Percentiles rank a stretch among this genome's conserved stretches.
phyloP scores from a whole-genome alignment of 37 sponge, comb jelly and placozoan genomes.

The Spongilla lacustris region DNA sequence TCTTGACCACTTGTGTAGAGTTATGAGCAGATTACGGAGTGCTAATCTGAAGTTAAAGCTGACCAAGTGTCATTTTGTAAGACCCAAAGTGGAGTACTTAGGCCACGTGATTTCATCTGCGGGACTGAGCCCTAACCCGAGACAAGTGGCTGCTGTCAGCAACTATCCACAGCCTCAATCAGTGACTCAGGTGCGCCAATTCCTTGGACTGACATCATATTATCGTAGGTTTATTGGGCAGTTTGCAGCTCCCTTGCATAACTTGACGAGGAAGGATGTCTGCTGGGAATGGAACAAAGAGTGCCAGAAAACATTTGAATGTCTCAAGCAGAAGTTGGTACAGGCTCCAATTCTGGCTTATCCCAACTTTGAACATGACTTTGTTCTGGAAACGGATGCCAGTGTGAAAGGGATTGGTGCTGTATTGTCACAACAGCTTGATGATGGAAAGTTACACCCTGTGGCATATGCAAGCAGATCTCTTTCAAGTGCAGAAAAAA shows the following conservation, averaged over 20 bases:
- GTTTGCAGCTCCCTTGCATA: conserved; percentile 26
- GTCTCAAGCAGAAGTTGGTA: conserved; percentile 18
- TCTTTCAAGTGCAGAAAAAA: conserved; percentile 43
- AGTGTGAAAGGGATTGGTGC: conserved; percentile 51
- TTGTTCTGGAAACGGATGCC: conserved; percentile 65
- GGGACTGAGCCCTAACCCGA: neutral
- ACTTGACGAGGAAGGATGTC: conserved; percentile 11
- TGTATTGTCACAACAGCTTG: conserved; percentile 38
- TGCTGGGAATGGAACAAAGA: conserved; percentile 19
- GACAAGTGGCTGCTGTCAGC: neutral
- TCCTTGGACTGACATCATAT: conserved; percentile 34
- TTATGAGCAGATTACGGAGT: conserved; percentile 4
- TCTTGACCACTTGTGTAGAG: conserved; percentile 13
- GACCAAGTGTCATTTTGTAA: conserved; percentile 32
- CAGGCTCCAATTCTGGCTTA: conserved; percentile 49
- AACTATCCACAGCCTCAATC: neutral
- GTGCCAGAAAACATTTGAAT: conserved; percentile 14
- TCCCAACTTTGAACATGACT: conserved; percentile 29
- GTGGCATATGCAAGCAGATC: conserved; percentile 64
- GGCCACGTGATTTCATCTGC: neutral
- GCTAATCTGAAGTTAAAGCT: conserved; percentile 39
- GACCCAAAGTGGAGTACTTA: conserved; percentile 37
- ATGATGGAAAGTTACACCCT: conserved; percentile 36
- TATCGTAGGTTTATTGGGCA: conserved; percentile 20
- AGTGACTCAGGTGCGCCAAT: neutral